Evolutionary conservation across 2,888 invertebrate genomes (phyloP), one percentile per base, ranked within the genome.

Genomic region (Xestobium rufovillosum): DNA sequence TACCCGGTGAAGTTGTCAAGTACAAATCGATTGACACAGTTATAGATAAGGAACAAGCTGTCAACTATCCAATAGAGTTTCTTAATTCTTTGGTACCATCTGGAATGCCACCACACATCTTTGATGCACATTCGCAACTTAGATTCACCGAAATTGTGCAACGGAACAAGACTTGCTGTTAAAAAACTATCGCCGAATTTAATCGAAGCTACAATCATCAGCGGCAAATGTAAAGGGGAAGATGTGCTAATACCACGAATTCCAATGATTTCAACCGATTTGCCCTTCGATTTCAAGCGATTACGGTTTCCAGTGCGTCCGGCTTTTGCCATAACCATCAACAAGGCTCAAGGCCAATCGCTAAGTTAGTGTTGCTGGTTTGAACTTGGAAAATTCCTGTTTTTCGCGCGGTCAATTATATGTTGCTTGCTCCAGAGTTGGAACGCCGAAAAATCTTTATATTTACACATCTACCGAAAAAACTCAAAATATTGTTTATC

Each of bases 291-390:
- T 29, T 52, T 57, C 34, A 52, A 48, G 33, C 38, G 48, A 14
- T 3, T 50, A 3, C 53, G 55, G 37, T 56, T 56, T 46, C 53
- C 52, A 4, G 41, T 56, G 12, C 40, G 51, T 33, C 34, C 55
- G 8, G 52, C 49, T 16, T 55, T 55, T 47, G 55, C 55, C 27
- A 57, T 56, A 48, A 44, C 55, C 4, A 59, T 60, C 30, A 60
- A 59, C 48, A 60, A 60, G 40, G 49, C 56, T 30, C 58, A 59
- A 52, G 56, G 58, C 6, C 57, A 60, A 48, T 52, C 55, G 34
- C 46, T 57, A 42, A 36, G n/a, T n/a, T n/a, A n/a, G 43, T 19
- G 44, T 52, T 43, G n/a, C n/a, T 47, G n/a, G n/a, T n/a, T n/a
- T n/a, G n/a, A n/a, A n/a, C n/a, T n/a, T n/a, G n/a, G n/a, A n/a